Evolutionary conservation across 2,888 invertebrate genomes (phyloP), one percentile per base, ranked within the genome.

Genomic region (Drosophila algonquin): DNA sequence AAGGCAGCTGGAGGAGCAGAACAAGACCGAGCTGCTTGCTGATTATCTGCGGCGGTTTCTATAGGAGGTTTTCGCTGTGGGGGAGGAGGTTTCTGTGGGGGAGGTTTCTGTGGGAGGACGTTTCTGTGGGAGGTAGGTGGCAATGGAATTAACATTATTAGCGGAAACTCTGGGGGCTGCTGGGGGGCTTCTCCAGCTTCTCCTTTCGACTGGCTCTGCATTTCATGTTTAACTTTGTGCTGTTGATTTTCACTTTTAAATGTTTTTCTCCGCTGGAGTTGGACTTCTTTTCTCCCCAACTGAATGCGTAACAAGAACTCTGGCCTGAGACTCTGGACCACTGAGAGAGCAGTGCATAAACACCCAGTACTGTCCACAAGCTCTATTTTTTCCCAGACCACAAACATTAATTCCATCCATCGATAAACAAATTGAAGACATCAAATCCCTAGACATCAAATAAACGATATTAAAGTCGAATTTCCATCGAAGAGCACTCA

Each of bases 91-190:
- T 40, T 14, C 40, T 14, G 14, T 2, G 14, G n/a, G 40, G 40
- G 7, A 21, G 21, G 21, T 2, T 35, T 14, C 14, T 40, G n/a
- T n/a, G 51, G 53, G 54, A 53, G 61, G 14, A 40, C n/a, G n/a
- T 6, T 40, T 14, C 40, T 14, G 14, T 2, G 0, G 14, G 6
- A 14, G 14, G 14, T 40, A 57, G 72, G 68, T 86, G 74, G 89
- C 83, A 87, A 87, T 88, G 87, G 81, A 89, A 87, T 90, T 90
- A 87, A 85, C 85, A 89, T 90, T 90, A 90, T 87, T 87, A 89
- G 86, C 80, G 86, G 74, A 79, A 89, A 79, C 79, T 83, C 80
- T 70, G 63, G 50, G 52, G 46, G 40, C 47, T 61, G 52, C 40
- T 6, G 40, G 14, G 14, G 40, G 40, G 32, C 44, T 53, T 30